Base-by-base conservation (phyloP, 2,113 vertebrate genomes). In the Gallinago paraguaiae region DNA sequence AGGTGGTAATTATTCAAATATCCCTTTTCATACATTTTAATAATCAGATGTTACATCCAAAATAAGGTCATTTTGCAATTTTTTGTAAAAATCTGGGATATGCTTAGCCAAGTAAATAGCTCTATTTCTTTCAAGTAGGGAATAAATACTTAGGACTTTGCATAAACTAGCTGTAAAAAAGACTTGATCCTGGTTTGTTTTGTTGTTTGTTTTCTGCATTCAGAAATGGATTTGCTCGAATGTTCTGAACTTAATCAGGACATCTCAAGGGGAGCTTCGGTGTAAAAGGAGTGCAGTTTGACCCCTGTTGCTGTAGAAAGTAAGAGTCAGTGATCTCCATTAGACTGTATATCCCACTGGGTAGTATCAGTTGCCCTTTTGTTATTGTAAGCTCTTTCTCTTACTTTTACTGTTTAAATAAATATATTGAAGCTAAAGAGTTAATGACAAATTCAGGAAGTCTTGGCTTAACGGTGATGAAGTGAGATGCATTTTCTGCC, bases 401-500 rank as follows among this genome's bases (percentile, higher is more conserved):
- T 94, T 94, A 85, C 90, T 98, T 96, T 94, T 95, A 75, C 95
- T 81, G 71, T 97, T 97, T 97, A 97, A 98, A 98, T 98, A 98
- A 96, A 94, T 97, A 88, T 94, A 97, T 96, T 74, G 95, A 96
- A 89, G 93, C 56, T 95, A 96, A 97, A 95, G 86, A 97, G 97
- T 97, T 98, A 97, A 96, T 64, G 95, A 89, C 93, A 95, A 92
- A 97, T 97, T 89, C 91, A 97, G 95, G 92, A 98, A 97, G 95
- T 96, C 91, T 98, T 98, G 97, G 88, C 97, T 98, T 97, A 97
- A 93, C 51, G 53, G 97, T 97, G 92, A 96, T 97, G 96, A 95
- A 96, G 89, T 96, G 94, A 98, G 97, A 95, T 78, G 86, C 88
- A 87, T 97, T 96, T 96, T 85, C 89, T 96, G 93, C 86, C 85